Evolutionary conservation across 2,113 vertebrate genomes (phyloP).

Genomic region (Hemibagrus wyckioides): DNA sequence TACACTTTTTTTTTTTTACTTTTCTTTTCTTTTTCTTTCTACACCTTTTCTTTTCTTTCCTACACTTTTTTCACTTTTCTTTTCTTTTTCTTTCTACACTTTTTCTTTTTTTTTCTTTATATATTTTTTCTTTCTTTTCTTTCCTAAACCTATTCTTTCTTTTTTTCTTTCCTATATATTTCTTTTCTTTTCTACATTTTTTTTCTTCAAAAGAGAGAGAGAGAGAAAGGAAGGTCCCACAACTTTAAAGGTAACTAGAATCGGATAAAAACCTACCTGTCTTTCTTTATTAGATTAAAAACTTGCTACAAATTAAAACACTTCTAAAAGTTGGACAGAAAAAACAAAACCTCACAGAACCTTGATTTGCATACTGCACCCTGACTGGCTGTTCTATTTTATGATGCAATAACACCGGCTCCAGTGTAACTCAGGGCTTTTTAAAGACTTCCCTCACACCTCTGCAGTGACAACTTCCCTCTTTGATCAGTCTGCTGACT

Average conservation of each 20-base stretch:
- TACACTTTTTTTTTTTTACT: too few relatives aligned
- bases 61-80: too few relatives aligned
- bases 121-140: too few relatives aligned
- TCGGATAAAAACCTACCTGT: background rate
- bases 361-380: background rate
- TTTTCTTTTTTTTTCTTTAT: too few relatives aligned
- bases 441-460: background rate
- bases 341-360: background rate
- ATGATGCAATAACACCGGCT: conserved; percentile 13
- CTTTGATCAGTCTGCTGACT: conserved; percentile 16
- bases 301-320: background rate
- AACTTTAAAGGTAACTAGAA: background rate
- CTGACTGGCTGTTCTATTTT: background rate
- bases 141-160: too few relatives aligned
- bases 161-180: too few relatives aligned
- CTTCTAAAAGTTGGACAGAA: background rate
- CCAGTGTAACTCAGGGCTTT: background rate
- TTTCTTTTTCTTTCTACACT: too few relatives aligned
- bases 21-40: background rate
- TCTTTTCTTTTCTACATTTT: too few relatives aligned
- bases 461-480: background rate
- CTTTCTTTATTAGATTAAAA: background rate
- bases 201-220: background rate
- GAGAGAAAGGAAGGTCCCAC: background rate
- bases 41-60: too few relatives aligned